Conservation (phyloP, 2,888 invertebrate genomes). For the Drosophila falleni region DNA sequence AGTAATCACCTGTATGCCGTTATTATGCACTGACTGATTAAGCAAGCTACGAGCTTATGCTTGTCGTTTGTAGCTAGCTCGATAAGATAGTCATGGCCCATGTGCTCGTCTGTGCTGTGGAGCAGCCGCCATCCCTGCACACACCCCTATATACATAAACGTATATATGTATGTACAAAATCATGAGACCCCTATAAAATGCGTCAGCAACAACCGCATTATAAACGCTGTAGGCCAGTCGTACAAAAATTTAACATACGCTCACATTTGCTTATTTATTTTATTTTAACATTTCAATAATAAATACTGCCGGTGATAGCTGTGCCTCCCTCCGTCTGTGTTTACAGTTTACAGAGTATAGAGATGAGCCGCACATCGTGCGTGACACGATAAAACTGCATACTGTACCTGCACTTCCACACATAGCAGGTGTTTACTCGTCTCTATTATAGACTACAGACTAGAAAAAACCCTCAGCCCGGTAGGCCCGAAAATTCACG, state of each 20-base stretch:
- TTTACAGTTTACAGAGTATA: slow-evolving; percentile 6
- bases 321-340: slow-evolving; percentile 13
- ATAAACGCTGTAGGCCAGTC: slow-evolving; percentile 37
- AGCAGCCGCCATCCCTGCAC: slow-evolving; percentile 26
- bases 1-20: slow-evolving; percentile 52
- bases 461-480: too few relatives aligned
- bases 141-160: slow-evolving; percentile 42
- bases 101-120: slow-evolving; percentile 15
- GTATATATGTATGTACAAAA: slow-evolving; percentile 29
- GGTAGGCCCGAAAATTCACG: too few relatives aligned
- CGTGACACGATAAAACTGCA: background rate
- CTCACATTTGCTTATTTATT: slow-evolving; percentile 56
- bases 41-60: slow-evolving; percentile 61
- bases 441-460: slow-evolving; percentile 5
- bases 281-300: slow-evolving; percentile 59
- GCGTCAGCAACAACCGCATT: slow-evolving; percentile 58
- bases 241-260: slow-evolving; percentile 44
- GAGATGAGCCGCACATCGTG: slow-evolving; percentile 5
- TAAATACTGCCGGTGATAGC: slow-evolving; percentile 36
- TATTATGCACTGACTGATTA: slow-evolving; percentile 67
- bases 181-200: slow-evolving; percentile 59
- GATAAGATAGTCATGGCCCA: slow-evolving; percentile 65
- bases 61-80: slow-evolving; percentile 47
- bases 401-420: background rate
- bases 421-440: background rate